These are phyloP conservation scores for Aphelocoma coerulescens DNA, from an alignment of 2,113 vertebrate species.

Conservation along the genomic window DNA sequence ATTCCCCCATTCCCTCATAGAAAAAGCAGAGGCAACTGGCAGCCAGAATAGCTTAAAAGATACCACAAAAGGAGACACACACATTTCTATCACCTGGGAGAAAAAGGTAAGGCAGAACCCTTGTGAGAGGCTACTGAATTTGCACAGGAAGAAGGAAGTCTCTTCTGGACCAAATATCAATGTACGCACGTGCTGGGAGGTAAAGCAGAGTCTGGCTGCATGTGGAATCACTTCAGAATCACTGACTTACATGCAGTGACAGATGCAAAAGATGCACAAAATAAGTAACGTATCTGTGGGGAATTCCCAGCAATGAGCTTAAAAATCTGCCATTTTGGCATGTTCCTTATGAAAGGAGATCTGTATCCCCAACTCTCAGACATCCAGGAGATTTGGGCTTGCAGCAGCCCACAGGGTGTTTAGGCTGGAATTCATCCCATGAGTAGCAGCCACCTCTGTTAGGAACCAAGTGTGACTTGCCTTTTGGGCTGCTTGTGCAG, in stretches of 20 bases:
- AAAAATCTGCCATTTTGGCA: neutral
- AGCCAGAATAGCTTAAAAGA: neutral
- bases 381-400: neutral
- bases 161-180: neutral
- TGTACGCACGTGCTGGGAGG: neutral
- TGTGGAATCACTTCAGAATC: neutral
- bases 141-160: neutral
- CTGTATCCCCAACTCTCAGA: accelerated
- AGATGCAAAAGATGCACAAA: neutral
- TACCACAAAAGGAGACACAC: neutral
- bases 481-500: neutral
- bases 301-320: neutral
- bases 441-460: neutral
- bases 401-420: neutral
- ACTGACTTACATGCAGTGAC: neutral
- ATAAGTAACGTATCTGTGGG: neutral
- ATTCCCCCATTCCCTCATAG: neutral
- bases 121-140: neutral
- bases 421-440: neutral
- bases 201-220: neutral
- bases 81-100: neutral
- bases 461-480: neutral
- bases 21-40: neutral
- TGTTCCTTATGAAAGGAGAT: neutral
- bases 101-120: neutral